These are phyloP conservation scores for Peromyscus attwateri DNA, from an alignment of 2,797 vertebrate species.

Conservation along the genomic window DNA sequence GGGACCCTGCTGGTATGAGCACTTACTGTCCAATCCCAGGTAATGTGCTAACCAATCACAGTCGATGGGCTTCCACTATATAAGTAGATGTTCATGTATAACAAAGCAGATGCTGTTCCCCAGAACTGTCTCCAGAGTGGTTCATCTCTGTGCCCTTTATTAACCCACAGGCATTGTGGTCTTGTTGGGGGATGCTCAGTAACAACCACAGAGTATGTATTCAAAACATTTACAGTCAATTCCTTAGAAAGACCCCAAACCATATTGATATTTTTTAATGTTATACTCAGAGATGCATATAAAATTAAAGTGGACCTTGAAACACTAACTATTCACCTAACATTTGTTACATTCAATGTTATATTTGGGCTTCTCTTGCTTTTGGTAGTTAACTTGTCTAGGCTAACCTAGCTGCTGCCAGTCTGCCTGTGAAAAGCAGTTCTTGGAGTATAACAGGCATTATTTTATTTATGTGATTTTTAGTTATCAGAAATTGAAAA, in stretches of 20 bases:
- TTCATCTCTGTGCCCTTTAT: not conserved
- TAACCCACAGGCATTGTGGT: not conserved
- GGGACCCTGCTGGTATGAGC: not conserved
- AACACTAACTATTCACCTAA: not conserved
- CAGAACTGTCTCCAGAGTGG: not conserved
- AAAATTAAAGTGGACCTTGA: not conserved
- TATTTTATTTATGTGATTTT: slow-evolving; percentile 51
- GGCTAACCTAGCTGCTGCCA: not conserved
- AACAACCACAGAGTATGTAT: not conserved
- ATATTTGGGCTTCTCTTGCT: not conserved
- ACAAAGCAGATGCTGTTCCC: not conserved
- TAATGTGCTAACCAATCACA: not conserved
- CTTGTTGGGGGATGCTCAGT: too few species aligned
- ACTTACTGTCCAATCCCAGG: not conserved
- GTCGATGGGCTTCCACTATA: not conserved
- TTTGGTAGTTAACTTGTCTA: not conserved
- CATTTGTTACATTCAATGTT: not conserved
- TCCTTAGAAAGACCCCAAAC: not conserved
- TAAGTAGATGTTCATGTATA: not conserved
- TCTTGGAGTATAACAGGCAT: not conserved
- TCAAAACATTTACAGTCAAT: not conserved
- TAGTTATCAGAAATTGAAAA: not conserved
- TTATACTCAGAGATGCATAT: not conserved
- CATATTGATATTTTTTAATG: not conserved
- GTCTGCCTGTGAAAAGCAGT: not conserved